A percentile compares a stretch with the other conserved stretches of the same genome.
Conservation (phyloP, 2,888 invertebrate species). For the Polyommatus iphigenia region DNA sequence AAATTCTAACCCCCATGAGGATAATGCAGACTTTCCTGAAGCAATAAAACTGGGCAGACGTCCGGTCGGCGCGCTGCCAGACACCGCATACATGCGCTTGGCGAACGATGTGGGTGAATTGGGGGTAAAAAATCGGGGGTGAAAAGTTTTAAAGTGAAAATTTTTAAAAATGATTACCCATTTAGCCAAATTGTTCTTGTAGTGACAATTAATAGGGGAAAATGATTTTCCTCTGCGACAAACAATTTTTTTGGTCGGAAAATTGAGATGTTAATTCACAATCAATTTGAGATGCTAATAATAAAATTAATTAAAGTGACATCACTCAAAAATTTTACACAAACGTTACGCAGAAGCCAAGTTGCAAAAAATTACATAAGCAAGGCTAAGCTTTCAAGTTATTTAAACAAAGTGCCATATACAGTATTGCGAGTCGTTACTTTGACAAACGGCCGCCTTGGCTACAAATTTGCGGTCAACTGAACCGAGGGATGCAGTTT, state of each 20-base stretch:
- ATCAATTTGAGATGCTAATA: too few relatives aligned
- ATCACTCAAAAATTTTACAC: background rate
- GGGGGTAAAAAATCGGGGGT: background rate
- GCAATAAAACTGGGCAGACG: conserved; percentile 70
- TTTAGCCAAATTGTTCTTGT: too few relatives aligned
- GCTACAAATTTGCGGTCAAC: conserved; percentile 74
- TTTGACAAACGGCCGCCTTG: conserved; percentile 73
- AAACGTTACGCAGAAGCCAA: background rate
- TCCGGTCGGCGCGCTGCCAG: conserved; percentile 72
- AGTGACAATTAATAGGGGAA: background rate
- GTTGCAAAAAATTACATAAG: background rate
- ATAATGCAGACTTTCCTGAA: conserved; percentile 70
- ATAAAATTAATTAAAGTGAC: too few relatives aligned
- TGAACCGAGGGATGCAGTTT: conserved; percentile 65
- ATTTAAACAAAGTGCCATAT: conserved; percentile 26
- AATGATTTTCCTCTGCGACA: background rate
- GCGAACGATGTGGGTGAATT: conserved; percentile 37
- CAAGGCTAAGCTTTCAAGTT: conserved; percentile 8
- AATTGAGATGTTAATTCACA: background rate
- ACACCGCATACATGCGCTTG: conserved; percentile 51
- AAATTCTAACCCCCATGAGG: conserved; percentile 29
- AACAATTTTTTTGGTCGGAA: background rate
- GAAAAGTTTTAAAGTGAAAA: conserved; percentile 1
- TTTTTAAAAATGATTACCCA: background rate
- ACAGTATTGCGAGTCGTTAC: conserved; percentile 71